These are phyloP conservation scores for Halcyon malimbica DNA, from an alignment of 2,113 vertebrate species.

Conservation along the genomic window DNA sequence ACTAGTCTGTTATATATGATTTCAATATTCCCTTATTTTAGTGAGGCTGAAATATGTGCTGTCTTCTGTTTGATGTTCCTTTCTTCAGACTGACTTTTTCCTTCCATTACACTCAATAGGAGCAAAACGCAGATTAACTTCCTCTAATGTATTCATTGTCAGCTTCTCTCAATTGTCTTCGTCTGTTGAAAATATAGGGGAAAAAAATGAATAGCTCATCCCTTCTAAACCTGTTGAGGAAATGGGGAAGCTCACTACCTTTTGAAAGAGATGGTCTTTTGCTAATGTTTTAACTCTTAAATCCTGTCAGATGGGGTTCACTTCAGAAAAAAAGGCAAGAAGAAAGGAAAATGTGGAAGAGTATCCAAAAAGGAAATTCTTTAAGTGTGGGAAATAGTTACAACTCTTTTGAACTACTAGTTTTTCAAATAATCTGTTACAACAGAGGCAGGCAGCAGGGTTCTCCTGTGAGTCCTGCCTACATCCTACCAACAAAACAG, in stretches of 20 bases:
- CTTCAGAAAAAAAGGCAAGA: not conserved
- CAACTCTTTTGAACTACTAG: not conserved
- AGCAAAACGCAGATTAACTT: not conserved
- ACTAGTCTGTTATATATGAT: not conserved
- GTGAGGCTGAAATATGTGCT: not conserved
- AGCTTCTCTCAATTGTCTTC: not conserved
- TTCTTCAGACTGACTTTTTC: not conserved
- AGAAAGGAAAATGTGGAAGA: not conserved
- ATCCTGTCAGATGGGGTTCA: not conserved
- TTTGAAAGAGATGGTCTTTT: not conserved
- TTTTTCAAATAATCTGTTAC: not conserved
- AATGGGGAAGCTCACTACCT: not conserved
- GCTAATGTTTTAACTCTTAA: not conserved
- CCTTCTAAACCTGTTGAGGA: not conserved
- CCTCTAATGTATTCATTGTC: not conserved
- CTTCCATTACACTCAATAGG: not conserved
- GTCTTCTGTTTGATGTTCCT: not conserved
- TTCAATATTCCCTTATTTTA: not conserved
- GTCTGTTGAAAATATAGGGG: not conserved
- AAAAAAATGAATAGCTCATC: not conserved
- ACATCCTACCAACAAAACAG: not conserved
- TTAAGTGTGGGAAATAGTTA: not conserved
- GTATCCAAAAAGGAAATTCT: not conserved
- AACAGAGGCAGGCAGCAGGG: not conserved
- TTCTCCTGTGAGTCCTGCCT: not conserved